Base-by-base conservation (phyloP, 2,113 vertebrate genomes). In the Pontoporia blainvillei region DNA sequence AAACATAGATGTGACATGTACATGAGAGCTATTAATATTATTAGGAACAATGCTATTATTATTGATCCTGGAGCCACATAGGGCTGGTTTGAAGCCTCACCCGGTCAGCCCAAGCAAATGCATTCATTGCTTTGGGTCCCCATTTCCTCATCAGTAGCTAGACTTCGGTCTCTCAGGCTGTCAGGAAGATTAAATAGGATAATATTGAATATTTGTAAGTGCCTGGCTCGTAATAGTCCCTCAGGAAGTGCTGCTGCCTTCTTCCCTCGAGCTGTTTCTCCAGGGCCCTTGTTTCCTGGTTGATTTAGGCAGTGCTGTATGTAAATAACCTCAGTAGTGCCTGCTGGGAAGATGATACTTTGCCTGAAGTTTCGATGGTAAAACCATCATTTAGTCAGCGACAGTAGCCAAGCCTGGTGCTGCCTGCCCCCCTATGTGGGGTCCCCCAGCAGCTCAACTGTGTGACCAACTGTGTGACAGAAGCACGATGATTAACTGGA, bases 101-200 rank as follows among this genome's bases (percentile, higher is more conserved):
- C 34, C 57, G 41, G 36, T 69, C 10, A 69, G 44, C 5, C 25
- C 41, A 52, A 23, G 41, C 71, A 93, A 76, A 66, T 75, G 46
- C 52, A 13, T 23, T 76, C 3, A 11, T 85, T 1, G 1, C n/a
- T 44, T 57, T 82, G 46, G 11, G 34, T 82, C 44, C 54, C 0
- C 0, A 49, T 89, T 62, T 72, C 72, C 44, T 66, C 39, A 64
- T 90, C 54, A 44, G 21, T 25, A 39, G 79, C 82, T 49, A 46
- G 20, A 54, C 62, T 7, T 34, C 14, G 3, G 36, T 46, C 66
- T 72, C n/a, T 18, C 34, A 21, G 78, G n/a, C 66, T 44, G 66
- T 94, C 54, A 27, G 57, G 61, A 95, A 95, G 79, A 83, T 72
- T 15, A 81, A 86, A 31, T 25, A 0, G 5, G 44, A 34, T 79